Evolutionary conservation across 2,888 invertebrate species (phyloP).

Genomic region (Clivina fossor): DNA sequence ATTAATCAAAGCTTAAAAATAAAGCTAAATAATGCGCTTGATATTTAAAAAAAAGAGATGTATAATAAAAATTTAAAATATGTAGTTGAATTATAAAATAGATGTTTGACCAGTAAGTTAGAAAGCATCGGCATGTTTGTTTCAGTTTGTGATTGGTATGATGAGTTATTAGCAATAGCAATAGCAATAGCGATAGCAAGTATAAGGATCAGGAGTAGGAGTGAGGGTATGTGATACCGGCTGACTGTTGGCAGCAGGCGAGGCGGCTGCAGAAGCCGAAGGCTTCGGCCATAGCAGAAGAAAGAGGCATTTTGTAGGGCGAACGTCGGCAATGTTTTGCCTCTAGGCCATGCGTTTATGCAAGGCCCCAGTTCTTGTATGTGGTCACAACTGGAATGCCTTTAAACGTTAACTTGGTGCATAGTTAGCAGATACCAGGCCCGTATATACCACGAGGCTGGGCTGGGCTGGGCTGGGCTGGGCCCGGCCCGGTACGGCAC

Average conservation of each 20-base stretch:
- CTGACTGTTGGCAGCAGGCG: background rate
- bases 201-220: too few species aligned
- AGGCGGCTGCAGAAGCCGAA: constrained; percentile 1
- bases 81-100: too few species aligned
- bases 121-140: too few species aligned
- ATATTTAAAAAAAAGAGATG: too few species aligned
- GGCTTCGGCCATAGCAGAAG: constrained; percentile 9
- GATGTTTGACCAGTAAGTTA: too few species aligned
- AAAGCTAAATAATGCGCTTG: too few species aligned
- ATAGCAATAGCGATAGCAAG: too few species aligned
- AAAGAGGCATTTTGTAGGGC: too few species aligned
- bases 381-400: constrained; percentile 52
- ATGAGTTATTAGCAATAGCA: too few species aligned
- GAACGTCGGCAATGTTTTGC: constrained; percentile 47
- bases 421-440: constrained; percentile 53
- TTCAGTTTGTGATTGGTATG: too few species aligned
- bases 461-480: background rate
- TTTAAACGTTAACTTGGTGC: constrained; percentile 54
- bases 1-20: too few species aligned
- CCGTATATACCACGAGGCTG: constrained; percentile 31
- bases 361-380: constrained; percentile 47
- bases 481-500: background rate
- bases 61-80: too few species aligned
- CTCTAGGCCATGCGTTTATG: constrained; percentile 50
- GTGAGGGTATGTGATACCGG: background rate